Conservation (phyloP, 2,113 vertebrate species). For the Aptenodytes patagonicus region DNA sequence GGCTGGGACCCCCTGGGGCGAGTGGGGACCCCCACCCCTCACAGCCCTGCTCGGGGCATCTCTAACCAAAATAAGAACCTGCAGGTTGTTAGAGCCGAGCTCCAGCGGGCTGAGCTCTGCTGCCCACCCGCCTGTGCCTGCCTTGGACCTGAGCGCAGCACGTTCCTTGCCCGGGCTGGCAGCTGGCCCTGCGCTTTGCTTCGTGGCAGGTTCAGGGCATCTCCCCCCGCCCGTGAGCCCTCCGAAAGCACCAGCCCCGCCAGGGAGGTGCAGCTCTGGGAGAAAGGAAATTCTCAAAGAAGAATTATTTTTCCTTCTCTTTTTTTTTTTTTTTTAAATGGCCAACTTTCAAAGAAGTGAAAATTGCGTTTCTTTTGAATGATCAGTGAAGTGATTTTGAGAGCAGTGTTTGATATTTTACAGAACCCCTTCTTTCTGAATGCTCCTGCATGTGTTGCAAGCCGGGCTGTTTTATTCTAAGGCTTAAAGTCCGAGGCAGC, state of each 20-base stretch:
- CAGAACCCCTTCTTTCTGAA: rapidly evolving
- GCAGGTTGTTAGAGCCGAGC: background rate
- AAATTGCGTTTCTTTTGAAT: background rate
- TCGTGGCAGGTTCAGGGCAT: background rate
- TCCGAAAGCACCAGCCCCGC: background rate
- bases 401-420: background rate
- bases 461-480: background rate
- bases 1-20: background rate
- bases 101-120: background rate
- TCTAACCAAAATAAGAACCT: background rate
- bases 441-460: rapidly evolving
- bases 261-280: background rate
- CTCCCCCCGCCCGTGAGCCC: rapidly evolving
- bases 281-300: background rate
- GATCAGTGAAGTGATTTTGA: background rate
- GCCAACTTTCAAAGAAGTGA: background rate
- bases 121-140: background rate
- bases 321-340: background rate
- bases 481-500: background rate
- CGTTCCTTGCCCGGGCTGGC: rapidly evolving
- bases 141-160: background rate
- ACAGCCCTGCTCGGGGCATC: background rate
- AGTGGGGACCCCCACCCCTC: background rate
- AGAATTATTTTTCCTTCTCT: background rate
- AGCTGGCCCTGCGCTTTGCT: background rate